Evolutionary conservation across 2,888 invertebrate species (phyloP).

Genomic region (Philhelius pedissequus): DNA sequence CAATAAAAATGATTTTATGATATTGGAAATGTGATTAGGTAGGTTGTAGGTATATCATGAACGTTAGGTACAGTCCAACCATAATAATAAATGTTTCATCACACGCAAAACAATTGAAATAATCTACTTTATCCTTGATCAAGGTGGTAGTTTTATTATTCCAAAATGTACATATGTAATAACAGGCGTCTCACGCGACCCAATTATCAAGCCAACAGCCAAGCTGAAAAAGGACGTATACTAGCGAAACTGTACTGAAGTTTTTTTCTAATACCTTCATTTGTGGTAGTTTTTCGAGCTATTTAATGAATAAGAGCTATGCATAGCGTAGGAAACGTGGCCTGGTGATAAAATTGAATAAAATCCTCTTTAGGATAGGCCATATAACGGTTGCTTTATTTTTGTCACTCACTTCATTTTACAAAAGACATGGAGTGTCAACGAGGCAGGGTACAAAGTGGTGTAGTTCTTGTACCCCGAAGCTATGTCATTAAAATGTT

Average conservation of each 20-base stretch:
- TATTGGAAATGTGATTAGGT: slow-evolving; percentile 44
- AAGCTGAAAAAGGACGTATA: background rate
- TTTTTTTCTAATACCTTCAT: background rate
- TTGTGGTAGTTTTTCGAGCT: background rate
- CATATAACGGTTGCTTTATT: background rate
- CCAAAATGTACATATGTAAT: background rate
- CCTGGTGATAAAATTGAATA: background rate
- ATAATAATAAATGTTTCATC: background rate
- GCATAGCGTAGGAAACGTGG: slow-evolving; percentile 6
- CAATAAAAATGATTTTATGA: slow-evolving; percentile 1
- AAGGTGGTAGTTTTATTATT: slow-evolving; percentile 40
- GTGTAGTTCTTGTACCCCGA: background rate
- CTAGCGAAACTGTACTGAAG: slow-evolving; percentile 56
- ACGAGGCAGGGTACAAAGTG: background rate
- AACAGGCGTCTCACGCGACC: background rate
- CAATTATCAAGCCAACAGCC: slow-evolving; percentile 43
- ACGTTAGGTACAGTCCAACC: slow-evolving; percentile 48
- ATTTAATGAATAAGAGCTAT: background rate
- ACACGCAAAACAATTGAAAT: background rate
- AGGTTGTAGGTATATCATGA: too few species aligned
- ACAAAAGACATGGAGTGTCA: background rate
- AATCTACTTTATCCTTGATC: slow-evolving; percentile 32
- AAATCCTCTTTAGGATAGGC: background rate
- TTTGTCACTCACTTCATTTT: slow-evolving; percentile 13
- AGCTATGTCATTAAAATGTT: background rate